Conservation (phyloP, 2,888 invertebrate species). For the Sarcophaga variegata region DNA sequence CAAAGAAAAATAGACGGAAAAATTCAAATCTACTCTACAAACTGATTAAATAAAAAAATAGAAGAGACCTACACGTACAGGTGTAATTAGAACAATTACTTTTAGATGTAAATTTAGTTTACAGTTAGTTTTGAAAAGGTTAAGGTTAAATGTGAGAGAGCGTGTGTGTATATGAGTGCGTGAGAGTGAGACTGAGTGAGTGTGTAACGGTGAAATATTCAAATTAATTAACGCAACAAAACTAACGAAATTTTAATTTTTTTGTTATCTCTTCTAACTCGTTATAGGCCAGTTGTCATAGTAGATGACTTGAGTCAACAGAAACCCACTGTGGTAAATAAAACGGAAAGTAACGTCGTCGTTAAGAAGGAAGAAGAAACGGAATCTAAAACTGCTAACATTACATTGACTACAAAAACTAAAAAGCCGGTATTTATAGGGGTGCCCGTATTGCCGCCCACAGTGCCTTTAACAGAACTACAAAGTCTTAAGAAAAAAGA, state of each 20-base stretch:
- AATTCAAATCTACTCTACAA: constrained; percentile 8
- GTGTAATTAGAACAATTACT: constrained; percentile 37
- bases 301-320: constrained; percentile 78
- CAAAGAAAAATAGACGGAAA: constrained; percentile 17
- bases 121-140: constrained; percentile 55
- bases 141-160: constrained; percentile 39
- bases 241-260: background rate
- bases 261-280: background rate
- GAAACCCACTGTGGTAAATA: constrained; percentile 55
- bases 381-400: background rate
- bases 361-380: constrained; percentile 32
- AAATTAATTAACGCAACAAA: constrained; percentile 28
- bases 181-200: background rate
- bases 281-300: constrained; percentile 77
- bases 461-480: constrained; percentile 71
- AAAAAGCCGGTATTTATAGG: constrained; percentile 73
- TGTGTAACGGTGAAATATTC: background rate
- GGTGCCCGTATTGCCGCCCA: constrained; percentile 74
- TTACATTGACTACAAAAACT: constrained; percentile 44
- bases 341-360: constrained; percentile 55
- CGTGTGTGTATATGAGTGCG: background rate
- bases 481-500: constrained; percentile 60
- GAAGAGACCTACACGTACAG: constrained; percentile 35
- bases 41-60: constrained; percentile 31
- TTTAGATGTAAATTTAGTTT: constrained; percentile 26